phyloP scores from a whole-genome alignment of 2,888 invertebrate species.

The Caenorhabditis sp. region DNA sequence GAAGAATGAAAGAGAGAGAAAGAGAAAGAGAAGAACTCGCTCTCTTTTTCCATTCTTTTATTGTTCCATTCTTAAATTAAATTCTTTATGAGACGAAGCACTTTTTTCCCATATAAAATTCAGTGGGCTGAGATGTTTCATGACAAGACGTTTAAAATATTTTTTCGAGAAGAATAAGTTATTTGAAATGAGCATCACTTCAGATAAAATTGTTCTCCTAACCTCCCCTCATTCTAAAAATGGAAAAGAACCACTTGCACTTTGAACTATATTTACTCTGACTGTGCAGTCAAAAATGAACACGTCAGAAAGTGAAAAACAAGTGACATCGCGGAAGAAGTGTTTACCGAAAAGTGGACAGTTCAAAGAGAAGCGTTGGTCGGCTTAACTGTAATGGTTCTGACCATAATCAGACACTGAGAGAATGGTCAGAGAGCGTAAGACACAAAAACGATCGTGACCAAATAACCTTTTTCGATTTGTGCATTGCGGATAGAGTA shows the following conservation, averaged over 20 bases:
- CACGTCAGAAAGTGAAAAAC: constrained; percentile 47
- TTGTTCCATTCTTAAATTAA: background rate
- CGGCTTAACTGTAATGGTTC: constrained; percentile 65
- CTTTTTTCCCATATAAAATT: constrained; percentile 9
- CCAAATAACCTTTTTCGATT: constrained; percentile 67
- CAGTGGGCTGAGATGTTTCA: constrained; percentile 8
- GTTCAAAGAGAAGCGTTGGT: constrained; percentile 48
- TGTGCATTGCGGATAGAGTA: constrained; percentile 65
- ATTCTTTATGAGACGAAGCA: background rate
- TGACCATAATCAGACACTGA: constrained; percentile 61
- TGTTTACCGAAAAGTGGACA: constrained; percentile 60
- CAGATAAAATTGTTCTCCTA: background rate
- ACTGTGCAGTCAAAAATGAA: constrained; percentile 32
- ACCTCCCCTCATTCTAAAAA: background rate
- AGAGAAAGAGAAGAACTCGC: background rate
- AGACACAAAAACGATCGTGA: constrained; percentile 67
- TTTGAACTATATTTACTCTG: constrained; percentile 48
- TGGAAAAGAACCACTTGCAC: constrained; percentile 48
- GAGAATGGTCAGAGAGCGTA: constrained; percentile 54
- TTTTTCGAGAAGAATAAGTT: background rate
- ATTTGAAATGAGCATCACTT: background rate
- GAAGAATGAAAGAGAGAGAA: background rate
- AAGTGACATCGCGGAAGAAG: constrained; percentile 52
- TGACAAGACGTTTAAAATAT: constrained; percentile 15
- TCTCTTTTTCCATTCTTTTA: background rate